Evolutionary conservation across 2,888 invertebrate genomes (phyloP).

Genomic region (Dusona sp.): DNA sequence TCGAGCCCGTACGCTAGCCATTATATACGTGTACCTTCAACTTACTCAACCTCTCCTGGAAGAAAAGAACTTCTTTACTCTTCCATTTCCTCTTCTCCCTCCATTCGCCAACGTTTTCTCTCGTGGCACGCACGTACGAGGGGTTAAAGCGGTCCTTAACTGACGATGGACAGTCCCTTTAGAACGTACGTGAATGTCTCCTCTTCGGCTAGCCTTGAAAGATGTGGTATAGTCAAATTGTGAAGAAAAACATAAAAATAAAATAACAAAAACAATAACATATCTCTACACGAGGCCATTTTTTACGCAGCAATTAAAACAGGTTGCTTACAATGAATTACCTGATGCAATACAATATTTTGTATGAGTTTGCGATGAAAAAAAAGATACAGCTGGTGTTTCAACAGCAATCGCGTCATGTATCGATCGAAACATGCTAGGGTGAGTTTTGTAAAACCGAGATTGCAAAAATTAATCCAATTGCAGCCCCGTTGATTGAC

Average conservation of each 20-base stretch:
- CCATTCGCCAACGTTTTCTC: constrained; percentile 36
- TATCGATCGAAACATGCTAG: constrained; percentile 27
- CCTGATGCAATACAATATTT: background rate
- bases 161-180: constrained; percentile 60
- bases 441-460: constrained; percentile 28
- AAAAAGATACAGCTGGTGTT: constrained; percentile 37
- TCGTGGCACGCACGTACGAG: constrained; percentile 57
- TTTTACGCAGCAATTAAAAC: background rate
- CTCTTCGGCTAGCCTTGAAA: background rate
- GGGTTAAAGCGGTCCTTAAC: constrained; percentile 70
- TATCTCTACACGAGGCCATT: background rate
- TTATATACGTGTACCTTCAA: constrained; percentile 51
- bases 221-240: constrained; percentile 16
- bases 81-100: constrained; percentile 39
- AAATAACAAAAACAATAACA: background rate
- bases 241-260: background rate
- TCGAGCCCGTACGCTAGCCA: constrained; percentile 40
- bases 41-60: constrained; percentile 36
- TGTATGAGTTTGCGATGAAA: constrained; percentile 20
- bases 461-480: constrained; percentile 76
- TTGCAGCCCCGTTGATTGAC: constrained; percentile 73
- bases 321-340: constrained; percentile 19
- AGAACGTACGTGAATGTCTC: constrained; percentile 51
- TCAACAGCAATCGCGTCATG: background rate
- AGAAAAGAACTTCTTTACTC: constrained; percentile 53